Percentiles rank a stretch among this genome's conserved stretches.
phyloP scores from a whole-genome alignment of 2,797 vertebrate genomes.

The Anableps anableps region DNA sequence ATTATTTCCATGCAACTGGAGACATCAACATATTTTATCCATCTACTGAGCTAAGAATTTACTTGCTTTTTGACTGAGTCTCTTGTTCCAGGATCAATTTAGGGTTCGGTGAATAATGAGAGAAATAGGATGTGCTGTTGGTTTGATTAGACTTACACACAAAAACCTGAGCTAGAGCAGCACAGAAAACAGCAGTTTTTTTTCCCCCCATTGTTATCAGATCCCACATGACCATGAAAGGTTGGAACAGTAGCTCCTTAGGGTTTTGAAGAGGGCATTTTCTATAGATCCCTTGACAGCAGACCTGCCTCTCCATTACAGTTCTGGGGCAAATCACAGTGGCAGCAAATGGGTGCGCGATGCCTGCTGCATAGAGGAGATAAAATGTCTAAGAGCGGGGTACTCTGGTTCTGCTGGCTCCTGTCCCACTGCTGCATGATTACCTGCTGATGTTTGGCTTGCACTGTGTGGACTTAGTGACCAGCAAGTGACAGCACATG shows the following conservation, averaged over 20 bases:
- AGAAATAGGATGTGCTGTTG: background rate
- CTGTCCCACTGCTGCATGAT: constrained; percentile 31
- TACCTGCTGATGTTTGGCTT: constrained; percentile 43
- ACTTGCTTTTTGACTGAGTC: background rate
- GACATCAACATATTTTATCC: background rate
- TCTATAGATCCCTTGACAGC: constrained; percentile 47
- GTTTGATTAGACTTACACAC: background rate
- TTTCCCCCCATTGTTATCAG: constrained; percentile 23
- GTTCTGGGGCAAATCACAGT: constrained; percentile 69
- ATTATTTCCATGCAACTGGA: background rate
- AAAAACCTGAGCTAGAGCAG: constrained; percentile 4
- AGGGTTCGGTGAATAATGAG: background rate
- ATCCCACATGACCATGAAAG: constrained; percentile 1
- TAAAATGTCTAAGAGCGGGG: constrained; percentile 50
- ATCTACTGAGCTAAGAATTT: background rate
- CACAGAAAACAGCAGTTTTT: constrained; percentile 22
- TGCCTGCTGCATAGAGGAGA: constrained; percentile 61
- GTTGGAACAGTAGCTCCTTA: constrained; percentile 22
- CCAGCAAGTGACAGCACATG: constrained; percentile 19
- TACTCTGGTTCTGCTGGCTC: constrained; percentile 36
- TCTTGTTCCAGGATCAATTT: background rate
- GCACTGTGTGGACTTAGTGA: constrained; percentile 32
- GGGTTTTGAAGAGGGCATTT: constrained; percentile 43
- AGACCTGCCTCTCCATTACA: constrained; percentile 41
- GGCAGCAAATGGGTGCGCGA: constrained; percentile 47